These are phyloP conservation scores for Engraulis encrasicolus DNA, from an alignment of 2,113 vertebrate species.

Conservation along the genomic window DNA sequence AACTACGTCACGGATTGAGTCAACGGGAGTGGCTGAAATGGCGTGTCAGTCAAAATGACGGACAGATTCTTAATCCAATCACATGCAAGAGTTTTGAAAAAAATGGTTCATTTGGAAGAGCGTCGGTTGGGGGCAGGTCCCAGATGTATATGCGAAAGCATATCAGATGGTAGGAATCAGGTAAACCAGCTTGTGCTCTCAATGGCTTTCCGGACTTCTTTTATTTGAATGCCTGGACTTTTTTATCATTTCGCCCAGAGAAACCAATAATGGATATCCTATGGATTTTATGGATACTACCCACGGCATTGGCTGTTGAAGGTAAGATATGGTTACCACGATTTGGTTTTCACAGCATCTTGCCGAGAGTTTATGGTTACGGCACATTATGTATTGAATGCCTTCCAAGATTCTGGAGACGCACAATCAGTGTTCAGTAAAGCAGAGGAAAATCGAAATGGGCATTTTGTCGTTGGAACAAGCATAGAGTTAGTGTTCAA, in stretches of 20 bases:
- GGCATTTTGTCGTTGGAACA: neutral
- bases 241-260: constrained; percentile 51
- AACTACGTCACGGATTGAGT: too few species aligned
- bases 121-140: too few species aligned
- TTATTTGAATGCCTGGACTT: constrained; percentile 76
- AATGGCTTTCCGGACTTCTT: constrained; percentile 79
- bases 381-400: constrained; percentile 44
- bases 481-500: neutral
- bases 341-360: constrained; percentile 53
- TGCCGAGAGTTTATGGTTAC: constrained; percentile 60
- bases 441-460: constrained; percentile 22
- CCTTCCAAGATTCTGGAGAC: constrained; percentile 6
- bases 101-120: too few species aligned
- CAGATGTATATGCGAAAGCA: too few species aligned
- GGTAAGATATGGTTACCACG: constrained; percentile 67
- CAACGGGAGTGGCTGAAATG: too few species aligned
- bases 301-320: constrained; percentile 77
- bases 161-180: too few species aligned
- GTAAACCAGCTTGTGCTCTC: constrained; percentile 64
- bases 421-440: neutral
- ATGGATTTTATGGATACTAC: constrained; percentile 83
- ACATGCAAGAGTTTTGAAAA: too few species aligned
- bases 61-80: too few species aligned
- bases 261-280: constrained; percentile 80
- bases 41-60: too few species aligned